A percentile compares a stretch with the other conserved stretches of the same genome.
Conservation (phyloP, 2,113 vertebrate genomes). For the Odontesthes bonariensis region DNA sequence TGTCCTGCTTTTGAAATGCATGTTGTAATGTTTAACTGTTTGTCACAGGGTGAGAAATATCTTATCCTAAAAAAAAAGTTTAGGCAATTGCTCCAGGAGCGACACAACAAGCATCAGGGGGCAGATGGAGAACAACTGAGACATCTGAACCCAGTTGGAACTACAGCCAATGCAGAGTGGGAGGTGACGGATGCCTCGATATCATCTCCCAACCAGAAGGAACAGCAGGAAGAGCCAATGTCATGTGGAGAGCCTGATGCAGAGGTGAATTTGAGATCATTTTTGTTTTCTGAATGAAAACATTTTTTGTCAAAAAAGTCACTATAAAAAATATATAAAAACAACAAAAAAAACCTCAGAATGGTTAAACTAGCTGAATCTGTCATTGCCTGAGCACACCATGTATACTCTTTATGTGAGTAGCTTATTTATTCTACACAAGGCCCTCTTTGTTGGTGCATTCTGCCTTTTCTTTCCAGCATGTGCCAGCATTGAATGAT, state of each 20-base stretch:
- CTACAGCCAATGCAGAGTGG: conserved; percentile 40
- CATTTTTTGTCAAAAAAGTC: no score
- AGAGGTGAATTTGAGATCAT: conserved; percentile 64
- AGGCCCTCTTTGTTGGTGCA: conserved; percentile 35
- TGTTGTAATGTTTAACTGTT: not conserved
- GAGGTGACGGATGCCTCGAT: conserved; percentile 17
- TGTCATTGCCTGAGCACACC: not conserved
- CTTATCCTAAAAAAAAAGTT: conserved; percentile 86
- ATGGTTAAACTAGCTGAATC: conserved; percentile 3
- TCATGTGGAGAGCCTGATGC: conserved; percentile 37
- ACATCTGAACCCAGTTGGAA: conserved; percentile 5
- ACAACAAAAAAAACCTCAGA: no score
- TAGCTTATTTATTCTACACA: conserved; percentile 44
- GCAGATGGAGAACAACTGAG: conserved; percentile 20
- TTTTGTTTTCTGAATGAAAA: not conserved
- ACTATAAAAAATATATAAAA: no score
- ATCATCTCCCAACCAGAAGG: not conserved
- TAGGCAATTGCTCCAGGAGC: conserved; percentile 74
- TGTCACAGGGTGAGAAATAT: conserved; percentile 82
- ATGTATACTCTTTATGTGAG: conserved; percentile 18
- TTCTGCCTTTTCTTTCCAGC: not conserved
- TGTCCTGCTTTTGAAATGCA: not conserved
- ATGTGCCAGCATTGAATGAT: conserved; percentile 32
- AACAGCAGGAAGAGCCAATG: conserved; percentile 36
- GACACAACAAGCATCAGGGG: conserved; percentile 25